Percentiles rank a stretch among this genome's conserved stretches.
phyloP scores from a whole-genome alignment of 1,140 invertebrate species.

The Drosophila bocki region DNA sequence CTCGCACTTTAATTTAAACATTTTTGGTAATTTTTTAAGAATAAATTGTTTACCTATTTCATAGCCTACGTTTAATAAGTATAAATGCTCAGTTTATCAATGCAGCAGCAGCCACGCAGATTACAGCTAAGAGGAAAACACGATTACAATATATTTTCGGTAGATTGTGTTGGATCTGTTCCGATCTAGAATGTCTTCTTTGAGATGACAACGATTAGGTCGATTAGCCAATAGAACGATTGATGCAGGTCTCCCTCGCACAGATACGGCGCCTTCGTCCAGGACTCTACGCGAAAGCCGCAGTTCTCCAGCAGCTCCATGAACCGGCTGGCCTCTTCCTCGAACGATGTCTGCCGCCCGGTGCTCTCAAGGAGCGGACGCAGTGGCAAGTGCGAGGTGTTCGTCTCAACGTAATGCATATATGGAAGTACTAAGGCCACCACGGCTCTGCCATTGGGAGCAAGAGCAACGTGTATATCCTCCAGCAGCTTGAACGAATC shows the following conservation, averaged over 20 bases:
- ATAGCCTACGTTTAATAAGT: constrained; percentile 45
- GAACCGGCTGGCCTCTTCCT: constrained; percentile 76
- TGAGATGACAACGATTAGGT: constrained; percentile 91
- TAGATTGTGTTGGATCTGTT: background rate
- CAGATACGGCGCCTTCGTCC: constrained; percentile 95
- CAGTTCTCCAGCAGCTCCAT: constrained; percentile 81
- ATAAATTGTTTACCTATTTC: constrained; percentile 49
- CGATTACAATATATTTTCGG: constrained; percentile 13
- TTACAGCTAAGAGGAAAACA: constrained; percentile 22
- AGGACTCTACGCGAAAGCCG: constrained; percentile 90
- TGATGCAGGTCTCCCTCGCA: constrained; percentile 96
- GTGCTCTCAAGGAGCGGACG: constrained; percentile 68
- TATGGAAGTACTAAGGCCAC: constrained; percentile 95
- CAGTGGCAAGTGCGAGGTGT: constrained; percentile 82
- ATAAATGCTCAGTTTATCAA: constrained; percentile 52
- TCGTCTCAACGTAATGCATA: constrained; percentile 93
- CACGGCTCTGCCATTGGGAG: constrained; percentile 89
- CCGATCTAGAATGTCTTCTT: constrained; percentile 58
- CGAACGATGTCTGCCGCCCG: constrained; percentile 66
- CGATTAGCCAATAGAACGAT: constrained; percentile 95
- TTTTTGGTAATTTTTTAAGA: constrained; percentile 52
- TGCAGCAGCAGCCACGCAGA: constrained; percentile 24
- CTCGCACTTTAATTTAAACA: constrained; percentile 27
- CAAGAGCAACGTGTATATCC: constrained; percentile 88
- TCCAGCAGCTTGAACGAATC: constrained; percentile 90